Evolutionary conservation across 2,888 invertebrate species (phyloP).

Genomic region (Heliconius charithonia): DNA sequence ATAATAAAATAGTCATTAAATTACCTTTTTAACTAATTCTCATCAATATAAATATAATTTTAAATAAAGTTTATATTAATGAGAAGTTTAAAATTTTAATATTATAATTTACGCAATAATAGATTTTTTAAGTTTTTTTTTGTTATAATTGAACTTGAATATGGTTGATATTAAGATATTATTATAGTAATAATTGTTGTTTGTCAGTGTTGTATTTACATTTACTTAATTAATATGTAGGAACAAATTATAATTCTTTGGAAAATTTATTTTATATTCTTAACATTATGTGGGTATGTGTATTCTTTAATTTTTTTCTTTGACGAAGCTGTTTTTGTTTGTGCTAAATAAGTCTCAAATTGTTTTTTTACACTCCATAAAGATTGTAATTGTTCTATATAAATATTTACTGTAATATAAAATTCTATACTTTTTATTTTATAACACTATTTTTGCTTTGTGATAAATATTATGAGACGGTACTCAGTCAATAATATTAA

Average conservation of each 20-base stretch:
- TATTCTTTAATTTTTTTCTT: background rate
- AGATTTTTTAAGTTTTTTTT: background rate
- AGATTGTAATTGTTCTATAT: background rate
- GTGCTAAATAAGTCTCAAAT: background rate
- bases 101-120: background rate
- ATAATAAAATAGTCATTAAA: background rate
- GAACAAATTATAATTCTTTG: background rate
- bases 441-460: background rate
- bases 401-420: background rate
- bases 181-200: background rate
- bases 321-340: background rate
- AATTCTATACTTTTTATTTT: background rate
- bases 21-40: background rate
- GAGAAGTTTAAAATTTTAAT: background rate
- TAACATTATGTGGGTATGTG: background rate
- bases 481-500: background rate
- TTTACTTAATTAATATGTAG: background rate
- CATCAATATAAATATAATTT: too few relatives aligned
- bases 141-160: slow-evolving; percentile 1
- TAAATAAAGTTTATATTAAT: background rate
- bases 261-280: background rate
- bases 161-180: slow-evolving; percentile 8
- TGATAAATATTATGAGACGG: background rate
- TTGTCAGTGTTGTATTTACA: background rate
- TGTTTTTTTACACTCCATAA: background rate